Percentiles rank a stretch among this genome's conserved stretches.
These are phyloP conservation scores for Theretra japonica DNA, from an alignment of 2,888 invertebrate genomes.

Conservation along the genomic window DNA sequence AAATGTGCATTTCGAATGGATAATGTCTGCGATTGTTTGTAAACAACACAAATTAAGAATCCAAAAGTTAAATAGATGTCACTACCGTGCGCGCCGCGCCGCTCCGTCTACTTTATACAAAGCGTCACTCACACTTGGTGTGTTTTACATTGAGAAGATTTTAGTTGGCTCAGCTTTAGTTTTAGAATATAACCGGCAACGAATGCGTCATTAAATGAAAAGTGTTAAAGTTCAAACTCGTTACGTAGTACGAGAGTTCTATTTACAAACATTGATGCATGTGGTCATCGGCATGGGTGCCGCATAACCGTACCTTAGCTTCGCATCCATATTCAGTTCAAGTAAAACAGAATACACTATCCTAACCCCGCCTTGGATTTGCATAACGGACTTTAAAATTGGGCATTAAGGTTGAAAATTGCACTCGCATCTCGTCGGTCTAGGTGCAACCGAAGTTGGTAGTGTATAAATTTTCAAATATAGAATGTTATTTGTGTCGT, in stretches of 20 bases:
- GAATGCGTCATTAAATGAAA: conserved; percentile 55
- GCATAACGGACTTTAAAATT: conserved; percentile 52
- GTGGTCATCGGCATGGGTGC: conserved; percentile 83
- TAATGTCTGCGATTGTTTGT: conserved; percentile 62
- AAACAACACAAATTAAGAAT: conserved; percentile 64
- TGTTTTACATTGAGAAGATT: conserved; percentile 30
- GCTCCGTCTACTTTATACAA: conserved; percentile 50
- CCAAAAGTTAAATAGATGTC: conserved; percentile 65
- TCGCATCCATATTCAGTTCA: conserved; percentile 69
- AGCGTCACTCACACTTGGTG: conserved; percentile 32
- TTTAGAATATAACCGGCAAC: conserved; percentile 54
- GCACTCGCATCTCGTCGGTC: conserved; percentile 48
- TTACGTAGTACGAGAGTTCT: conserved; percentile 72
- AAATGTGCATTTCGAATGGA: conserved; percentile 29
- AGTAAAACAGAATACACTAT: conserved; percentile 62
- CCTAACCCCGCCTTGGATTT: conserved; percentile 37
- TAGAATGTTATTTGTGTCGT: conserved; percentile 85
- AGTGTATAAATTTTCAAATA: conserved; percentile 82
- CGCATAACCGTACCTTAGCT: conserved; percentile 77
- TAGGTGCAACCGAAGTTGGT: conserved; percentile 71
- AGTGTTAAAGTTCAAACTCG: conserved; percentile 61
- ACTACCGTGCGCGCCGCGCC: conserved; percentile 41
- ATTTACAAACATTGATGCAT: conserved; percentile 85
- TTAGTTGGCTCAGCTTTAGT: conserved; percentile 36
- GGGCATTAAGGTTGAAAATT: conserved; percentile 58